phyloP scores from a whole-genome alignment of 37 sponge, comb jelly and placozoan species.

The Aplysina aerophoba region DNA sequence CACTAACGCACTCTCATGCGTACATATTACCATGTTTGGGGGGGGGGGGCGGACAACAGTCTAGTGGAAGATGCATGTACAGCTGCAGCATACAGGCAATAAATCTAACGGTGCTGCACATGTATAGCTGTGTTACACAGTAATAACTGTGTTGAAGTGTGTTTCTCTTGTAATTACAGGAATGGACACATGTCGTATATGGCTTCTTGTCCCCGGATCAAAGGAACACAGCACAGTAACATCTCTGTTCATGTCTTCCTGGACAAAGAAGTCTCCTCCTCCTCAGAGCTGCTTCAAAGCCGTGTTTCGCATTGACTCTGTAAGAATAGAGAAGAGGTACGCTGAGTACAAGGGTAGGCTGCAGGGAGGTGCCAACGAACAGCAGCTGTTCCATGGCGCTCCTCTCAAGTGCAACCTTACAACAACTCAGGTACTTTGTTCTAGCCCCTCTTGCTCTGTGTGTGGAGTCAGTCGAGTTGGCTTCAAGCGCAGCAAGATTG shows the following conservation, averaged over 20 bases:
- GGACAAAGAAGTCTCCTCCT: constrained; percentile 1
- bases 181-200: too few species aligned
- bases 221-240: too few species aligned
- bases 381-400: not conserved
- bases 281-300: not conserved
- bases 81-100: not conserved
- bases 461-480: constrained; percentile 50
- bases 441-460: constrained; percentile 29
- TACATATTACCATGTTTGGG: not conserved
- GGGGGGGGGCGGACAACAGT: not conserved
- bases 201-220: too few species aligned
- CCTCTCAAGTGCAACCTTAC: not conserved
- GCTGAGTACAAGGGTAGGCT: not conserved
- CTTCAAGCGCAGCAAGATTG: constrained; percentile 13
- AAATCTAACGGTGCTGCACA: not conserved
- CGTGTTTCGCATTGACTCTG: not conserved
- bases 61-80: not conserved
- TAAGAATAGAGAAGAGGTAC: constrained; percentile 2
- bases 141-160: too few species aligned
- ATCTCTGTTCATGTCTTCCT: not conserved
- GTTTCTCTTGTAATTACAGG: too few species aligned
- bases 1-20: too few species aligned
- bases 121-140: too few species aligned
- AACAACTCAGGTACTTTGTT: not conserved
- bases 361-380: not conserved